These are phyloP conservation scores for Sphinx pinastri DNA, from an alignment of 2,888 invertebrate genomes.

Conservation along the genomic window DNA sequence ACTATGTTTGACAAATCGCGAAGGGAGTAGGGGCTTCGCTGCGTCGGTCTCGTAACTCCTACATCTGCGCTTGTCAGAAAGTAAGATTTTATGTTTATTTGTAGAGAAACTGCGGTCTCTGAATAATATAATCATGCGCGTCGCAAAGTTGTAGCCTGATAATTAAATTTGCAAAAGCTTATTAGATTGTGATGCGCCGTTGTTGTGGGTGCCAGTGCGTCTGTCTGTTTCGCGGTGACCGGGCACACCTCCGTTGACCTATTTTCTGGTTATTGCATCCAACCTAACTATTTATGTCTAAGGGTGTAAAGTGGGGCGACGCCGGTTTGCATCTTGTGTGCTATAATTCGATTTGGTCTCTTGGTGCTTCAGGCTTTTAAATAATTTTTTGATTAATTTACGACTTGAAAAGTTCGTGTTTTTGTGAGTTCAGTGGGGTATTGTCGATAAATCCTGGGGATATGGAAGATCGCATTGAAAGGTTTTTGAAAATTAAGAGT, in stretches of 20 bases:
- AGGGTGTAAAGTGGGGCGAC: slow-evolving; percentile 73
- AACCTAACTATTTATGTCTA: slow-evolving; percentile 78
- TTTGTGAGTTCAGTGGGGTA: slow-evolving; percentile 1
- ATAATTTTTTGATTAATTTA: slow-evolving; percentile 6
- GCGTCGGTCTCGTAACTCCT: slow-evolving; percentile 60
- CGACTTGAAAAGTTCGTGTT: neutral
- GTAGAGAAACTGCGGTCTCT: slow-evolving; percentile 42
- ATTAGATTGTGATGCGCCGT: slow-evolving; percentile 62
- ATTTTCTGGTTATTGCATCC: slow-evolving; percentile 82
- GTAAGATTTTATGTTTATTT: slow-evolving; percentile 58
- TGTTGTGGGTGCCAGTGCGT: slow-evolving; percentile 63
- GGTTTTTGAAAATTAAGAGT: neutral
- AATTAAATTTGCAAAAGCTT: slow-evolving; percentile 63
- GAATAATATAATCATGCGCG: slow-evolving; percentile 45
- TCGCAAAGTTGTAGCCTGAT: slow-evolving; percentile 41
- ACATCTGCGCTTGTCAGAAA: slow-evolving; percentile 61
- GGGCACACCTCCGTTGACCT: slow-evolving; percentile 83
- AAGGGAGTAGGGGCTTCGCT: slow-evolving; percentile 63
- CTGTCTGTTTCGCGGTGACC: slow-evolving; percentile 70
- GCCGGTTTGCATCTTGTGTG: slow-evolving; percentile 65
- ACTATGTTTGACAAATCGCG: slow-evolving; percentile 66
- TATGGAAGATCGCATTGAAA: neutral
- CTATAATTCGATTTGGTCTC: slow-evolving; percentile 52
- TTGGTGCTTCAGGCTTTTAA: slow-evolving; percentile 27
- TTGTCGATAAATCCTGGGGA: neutral